These are phyloP conservation scores for Coracopsis vasa DNA, from an alignment of 2,113 vertebrate genomes.

Conservation along the genomic window DNA sequence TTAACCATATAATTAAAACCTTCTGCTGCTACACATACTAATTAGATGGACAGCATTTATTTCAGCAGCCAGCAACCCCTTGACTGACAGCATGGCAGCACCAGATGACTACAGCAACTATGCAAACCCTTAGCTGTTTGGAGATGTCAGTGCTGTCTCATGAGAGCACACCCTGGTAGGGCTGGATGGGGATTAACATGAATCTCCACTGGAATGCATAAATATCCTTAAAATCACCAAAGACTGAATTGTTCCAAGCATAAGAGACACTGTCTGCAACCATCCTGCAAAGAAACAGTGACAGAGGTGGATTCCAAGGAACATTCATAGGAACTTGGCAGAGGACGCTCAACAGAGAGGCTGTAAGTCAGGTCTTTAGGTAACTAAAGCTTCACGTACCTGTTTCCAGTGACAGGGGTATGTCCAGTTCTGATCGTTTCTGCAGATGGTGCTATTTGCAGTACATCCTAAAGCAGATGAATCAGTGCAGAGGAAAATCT, in stretches of 20 bases:
- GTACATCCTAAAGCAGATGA: not conserved
- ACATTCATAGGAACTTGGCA: not conserved
- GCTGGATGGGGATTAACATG: not conserved
- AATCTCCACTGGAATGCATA: not conserved
- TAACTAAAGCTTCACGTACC: not conserved
- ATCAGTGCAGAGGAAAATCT: not conserved
- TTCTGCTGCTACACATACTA: slow-evolving; percentile 21
- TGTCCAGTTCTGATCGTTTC: not conserved
- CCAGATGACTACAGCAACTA: not conserved
- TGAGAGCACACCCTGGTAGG: not conserved
- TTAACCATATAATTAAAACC: slow-evolving; percentile 61
- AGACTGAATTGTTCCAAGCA: rapidly evolving
- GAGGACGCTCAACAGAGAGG: not conserved
- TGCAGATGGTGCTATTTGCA: not conserved
- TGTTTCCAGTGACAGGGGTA: not conserved
- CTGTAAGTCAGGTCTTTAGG: rapidly evolving
- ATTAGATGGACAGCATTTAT: slow-evolving; percentile 7
- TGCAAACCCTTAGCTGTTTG: not conserved
- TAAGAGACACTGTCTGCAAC: not conserved
- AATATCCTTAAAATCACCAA: not conserved
- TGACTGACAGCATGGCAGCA: not conserved
- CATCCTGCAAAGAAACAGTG: not conserved
- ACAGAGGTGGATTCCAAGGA: not conserved
- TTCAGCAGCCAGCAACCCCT: not conserved
- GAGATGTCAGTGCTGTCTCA: not conserved